Evolutionary conservation across 2,888 invertebrate species (phyloP).

Genomic region (Mesorhabditis belari): DNA sequence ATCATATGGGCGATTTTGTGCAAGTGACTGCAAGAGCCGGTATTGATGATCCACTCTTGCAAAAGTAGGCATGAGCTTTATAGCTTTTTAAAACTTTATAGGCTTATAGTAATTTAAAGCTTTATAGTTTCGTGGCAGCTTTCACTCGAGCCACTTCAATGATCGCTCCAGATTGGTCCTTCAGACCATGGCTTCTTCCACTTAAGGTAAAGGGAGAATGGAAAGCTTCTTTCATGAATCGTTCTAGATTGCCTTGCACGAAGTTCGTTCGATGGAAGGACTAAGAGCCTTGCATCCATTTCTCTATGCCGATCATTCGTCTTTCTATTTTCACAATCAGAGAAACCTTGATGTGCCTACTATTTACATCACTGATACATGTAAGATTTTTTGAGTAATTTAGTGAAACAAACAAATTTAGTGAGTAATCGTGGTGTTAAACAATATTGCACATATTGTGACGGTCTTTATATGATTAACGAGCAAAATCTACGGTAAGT

Average conservation of each 20-base stretch:
- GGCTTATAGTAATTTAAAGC: background rate
- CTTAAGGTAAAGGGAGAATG: slow-evolving; percentile 15
- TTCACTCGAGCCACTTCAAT: slow-evolving; percentile 17
- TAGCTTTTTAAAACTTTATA: background rate
- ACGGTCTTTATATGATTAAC: slow-evolving; percentile 29
- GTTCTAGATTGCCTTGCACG: slow-evolving; percentile 21
- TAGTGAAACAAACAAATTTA: slow-evolving; percentile 6
- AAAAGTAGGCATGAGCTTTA: slow-evolving; percentile 6
- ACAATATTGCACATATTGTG: slow-evolving; percentile 30
- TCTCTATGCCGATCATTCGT: slow-evolving; percentile 28
- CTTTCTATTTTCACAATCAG: slow-evolving; percentile 27
- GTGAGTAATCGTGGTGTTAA: slow-evolving; percentile 25
- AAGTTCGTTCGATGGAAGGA: background rate
- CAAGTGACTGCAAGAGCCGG: slow-evolving; percentile 17
- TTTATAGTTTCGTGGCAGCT: slow-evolving; percentile 15
- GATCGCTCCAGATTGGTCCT: slow-evolving; percentile 26
- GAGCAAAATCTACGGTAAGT: slow-evolving; percentile 26
- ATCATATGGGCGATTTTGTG: slow-evolving; percentile 31
- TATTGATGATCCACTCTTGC: slow-evolving; percentile 15
- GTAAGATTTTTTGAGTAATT: slow-evolving; percentile 8
- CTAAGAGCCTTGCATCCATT: slow-evolving; percentile 27
- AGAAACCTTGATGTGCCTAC: slow-evolving; percentile 22
- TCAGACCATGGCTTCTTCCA: slow-evolving; percentile 28
- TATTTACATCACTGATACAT: slow-evolving; percentile 24
- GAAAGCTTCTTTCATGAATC: slow-evolving; percentile 16